These are phyloP conservation scores for Eledona agricola DNA, from an alignment of 2,888 invertebrate species.

Conservation along the genomic window DNA sequence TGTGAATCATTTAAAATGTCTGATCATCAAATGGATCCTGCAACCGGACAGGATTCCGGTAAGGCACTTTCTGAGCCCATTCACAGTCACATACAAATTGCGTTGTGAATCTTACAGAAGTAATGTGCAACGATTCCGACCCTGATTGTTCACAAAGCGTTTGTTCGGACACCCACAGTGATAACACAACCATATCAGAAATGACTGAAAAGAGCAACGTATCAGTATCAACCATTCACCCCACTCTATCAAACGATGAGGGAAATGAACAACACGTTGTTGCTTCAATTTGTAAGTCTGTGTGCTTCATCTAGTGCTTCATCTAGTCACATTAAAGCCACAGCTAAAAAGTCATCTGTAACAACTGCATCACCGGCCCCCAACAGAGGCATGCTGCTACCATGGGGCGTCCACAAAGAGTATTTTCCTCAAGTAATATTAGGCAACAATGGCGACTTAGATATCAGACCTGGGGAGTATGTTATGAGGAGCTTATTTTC, in stretches of 20 bases:
- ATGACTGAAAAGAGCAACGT: conserved; percentile 57
- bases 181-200: conserved; percentile 59
- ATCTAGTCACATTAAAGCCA: conserved; percentile 34
- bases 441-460: conserved; percentile 59
- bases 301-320: not conserved
- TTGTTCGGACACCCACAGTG: conserved; percentile 61
- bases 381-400: conserved; percentile 71
- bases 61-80: too few species aligned
- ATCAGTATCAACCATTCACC: conserved; percentile 56
- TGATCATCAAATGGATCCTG: too few species aligned
- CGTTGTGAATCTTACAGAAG: conserved; percentile 7
- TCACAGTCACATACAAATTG: too few species aligned
- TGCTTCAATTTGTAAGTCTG: conserved; percentile 18
- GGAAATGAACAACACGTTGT: conserved; percentile 35
- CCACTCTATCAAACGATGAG: conserved; percentile 40
- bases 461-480: conserved; percentile 91
- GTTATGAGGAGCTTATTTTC: conserved; percentile 95
- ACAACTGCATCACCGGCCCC: conserved; percentile 34
- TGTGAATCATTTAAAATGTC: too few species aligned
- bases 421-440: conserved; percentile 61
- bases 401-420: conserved; percentile 86
- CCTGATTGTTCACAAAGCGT: conserved; percentile 60
- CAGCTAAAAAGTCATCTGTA: conserved; percentile 37
- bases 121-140: conserved; percentile 56
- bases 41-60: too few species aligned